A percentile compares a stretch with the other conserved stretches of the same genome.
phyloP scores from a whole-genome alignment of 2,113 vertebrate species.

The Bucco capensis region DNA sequence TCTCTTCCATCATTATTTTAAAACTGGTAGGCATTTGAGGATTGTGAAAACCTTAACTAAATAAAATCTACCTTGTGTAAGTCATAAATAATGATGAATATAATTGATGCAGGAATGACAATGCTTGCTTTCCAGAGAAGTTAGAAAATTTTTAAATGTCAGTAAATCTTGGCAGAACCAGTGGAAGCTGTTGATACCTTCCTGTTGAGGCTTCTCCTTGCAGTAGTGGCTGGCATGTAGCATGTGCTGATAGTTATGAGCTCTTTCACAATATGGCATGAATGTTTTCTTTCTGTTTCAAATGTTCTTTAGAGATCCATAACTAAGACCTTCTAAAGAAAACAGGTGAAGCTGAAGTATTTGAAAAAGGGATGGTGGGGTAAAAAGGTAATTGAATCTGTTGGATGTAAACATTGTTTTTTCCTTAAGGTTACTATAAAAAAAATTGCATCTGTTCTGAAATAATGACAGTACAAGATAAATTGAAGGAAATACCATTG shows the following conservation, averaged over 20 bases:
- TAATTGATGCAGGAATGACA: neutral
- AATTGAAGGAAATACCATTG: slow-evolving; percentile 9
- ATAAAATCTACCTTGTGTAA: neutral
- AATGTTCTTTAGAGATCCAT: neutral
- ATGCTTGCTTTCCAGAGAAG: neutral
- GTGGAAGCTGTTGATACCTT: neutral
- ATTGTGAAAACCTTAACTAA: neutral
- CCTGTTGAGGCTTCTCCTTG: neutral
- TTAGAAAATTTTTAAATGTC: neutral
- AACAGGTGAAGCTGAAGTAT: neutral
- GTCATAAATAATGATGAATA: neutral
- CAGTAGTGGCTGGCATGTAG: neutral
- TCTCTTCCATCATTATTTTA: neutral
- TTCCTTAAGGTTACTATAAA: neutral
- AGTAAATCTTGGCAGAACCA: neutral
- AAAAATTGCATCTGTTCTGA: neutral
- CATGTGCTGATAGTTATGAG: neutral
- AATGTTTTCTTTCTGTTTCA: neutral
- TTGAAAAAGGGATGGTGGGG: neutral
- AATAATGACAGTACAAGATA: neutral
- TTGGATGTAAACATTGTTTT: neutral
- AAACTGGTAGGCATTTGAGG: neutral
- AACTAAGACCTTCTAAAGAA: neutral
- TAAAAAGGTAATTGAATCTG: neutral
- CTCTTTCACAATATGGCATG: neutral